These are phyloP conservation scores for Hemiprocne comata DNA, from an alignment of 2,113 vertebrate genomes.

Conservation along the genomic window DNA sequence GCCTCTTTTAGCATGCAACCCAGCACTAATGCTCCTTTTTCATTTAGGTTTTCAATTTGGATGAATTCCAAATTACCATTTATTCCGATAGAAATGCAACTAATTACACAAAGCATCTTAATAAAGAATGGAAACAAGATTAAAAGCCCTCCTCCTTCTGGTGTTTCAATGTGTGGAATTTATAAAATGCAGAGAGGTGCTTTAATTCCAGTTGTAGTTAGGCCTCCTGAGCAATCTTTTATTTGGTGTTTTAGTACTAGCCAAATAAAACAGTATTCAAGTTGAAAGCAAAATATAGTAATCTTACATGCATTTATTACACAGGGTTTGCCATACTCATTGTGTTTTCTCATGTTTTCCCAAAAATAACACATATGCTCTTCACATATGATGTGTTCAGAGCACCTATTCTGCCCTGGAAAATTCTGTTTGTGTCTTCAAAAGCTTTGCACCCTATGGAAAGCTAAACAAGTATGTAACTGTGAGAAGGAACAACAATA, in stretches of 20 bases:
- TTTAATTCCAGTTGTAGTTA: conserved; percentile 37
- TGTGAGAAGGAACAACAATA: neutral
- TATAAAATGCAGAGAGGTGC: conserved; percentile 50
- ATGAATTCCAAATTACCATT: conserved; percentile 84
- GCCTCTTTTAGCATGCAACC: conserved; percentile 79
- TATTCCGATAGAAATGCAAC: conserved; percentile 79
- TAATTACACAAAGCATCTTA: conserved; percentile 81
- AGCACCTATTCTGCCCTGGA: neutral
- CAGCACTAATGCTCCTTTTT: conserved; percentile 74
- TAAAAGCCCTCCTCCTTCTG: conserved; percentile 74
- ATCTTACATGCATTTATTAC: neutral
- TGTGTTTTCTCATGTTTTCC: neutral
- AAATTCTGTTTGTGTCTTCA: neutral
- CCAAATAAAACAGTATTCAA: neutral
- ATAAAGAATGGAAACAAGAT: conserved; percentile 78
- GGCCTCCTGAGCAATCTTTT: neutral
- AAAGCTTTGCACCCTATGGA: neutral
- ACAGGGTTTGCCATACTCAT: neutral
- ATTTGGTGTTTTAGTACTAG: neutral
- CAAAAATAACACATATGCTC: neutral
- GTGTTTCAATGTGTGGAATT: conserved; percentile 49
- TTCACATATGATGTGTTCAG: neutral
- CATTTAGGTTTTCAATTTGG: conserved; percentile 83
- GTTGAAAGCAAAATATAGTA: neutral
- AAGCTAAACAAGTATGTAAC: neutral